Evolutionary conservation across 1,140 invertebrate species (phyloP).

Genomic region (Euura lappo): DNA sequence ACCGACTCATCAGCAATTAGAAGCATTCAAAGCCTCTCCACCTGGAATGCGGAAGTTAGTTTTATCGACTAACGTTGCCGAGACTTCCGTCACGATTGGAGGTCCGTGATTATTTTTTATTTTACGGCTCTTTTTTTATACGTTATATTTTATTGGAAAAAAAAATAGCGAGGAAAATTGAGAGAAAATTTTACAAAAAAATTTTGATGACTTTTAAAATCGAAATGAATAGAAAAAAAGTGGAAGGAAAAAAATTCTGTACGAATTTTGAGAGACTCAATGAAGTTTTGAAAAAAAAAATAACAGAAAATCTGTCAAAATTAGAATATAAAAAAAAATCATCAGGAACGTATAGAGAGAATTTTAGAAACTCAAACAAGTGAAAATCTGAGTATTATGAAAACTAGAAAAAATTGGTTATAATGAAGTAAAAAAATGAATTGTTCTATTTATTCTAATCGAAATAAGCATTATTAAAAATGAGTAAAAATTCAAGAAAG

Average conservation of each 20-base stretch:
- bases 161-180: neutral
- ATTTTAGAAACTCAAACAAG: no score
- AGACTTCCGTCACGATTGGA: slow-evolving; percentile 95
- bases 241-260: neutral
- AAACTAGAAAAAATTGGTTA: no score
- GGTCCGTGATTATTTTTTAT: slow-evolving; percentile 32
- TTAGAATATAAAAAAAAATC: no score
- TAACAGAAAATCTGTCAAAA: no score
- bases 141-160: slow-evolving; percentile 4
- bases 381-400: no score
- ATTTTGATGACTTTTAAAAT: neutral
- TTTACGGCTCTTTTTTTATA: neutral
- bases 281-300: no score
- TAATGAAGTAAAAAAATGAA: no score
- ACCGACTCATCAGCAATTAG: slow-evolving; percentile 76
- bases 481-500: no score
- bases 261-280: no score
- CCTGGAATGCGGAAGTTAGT: slow-evolving; percentile 84
- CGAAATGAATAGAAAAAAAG: neutral
- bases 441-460: no score
- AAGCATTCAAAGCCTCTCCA: slow-evolving; percentile 75
- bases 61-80: slow-evolving; percentile 97
- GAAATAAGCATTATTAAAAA: no score
- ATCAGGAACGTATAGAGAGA: no score
- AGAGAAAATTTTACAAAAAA: neutral